Evolutionary conservation across 1,140 invertebrate genomes (phyloP).

Genomic region (Armadillidium nasatum): DNA sequence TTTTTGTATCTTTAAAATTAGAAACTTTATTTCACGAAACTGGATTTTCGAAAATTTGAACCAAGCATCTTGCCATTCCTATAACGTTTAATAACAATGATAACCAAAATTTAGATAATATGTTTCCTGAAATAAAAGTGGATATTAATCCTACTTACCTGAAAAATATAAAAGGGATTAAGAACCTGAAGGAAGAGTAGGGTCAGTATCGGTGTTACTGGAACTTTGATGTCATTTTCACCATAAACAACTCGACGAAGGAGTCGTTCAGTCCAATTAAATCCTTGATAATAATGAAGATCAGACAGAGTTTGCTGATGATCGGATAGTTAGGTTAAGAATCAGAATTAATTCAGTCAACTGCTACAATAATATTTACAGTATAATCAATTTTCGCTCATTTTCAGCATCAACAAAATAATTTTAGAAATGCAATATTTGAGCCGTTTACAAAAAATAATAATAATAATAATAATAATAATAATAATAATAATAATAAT

Average conservation of each 20-base stretch:
- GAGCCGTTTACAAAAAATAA: neutral
- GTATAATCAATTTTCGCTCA: no score
- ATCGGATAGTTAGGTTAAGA: neutral
- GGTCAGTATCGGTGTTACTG: constrained; percentile 65
- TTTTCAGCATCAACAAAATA: constrained; percentile 43
- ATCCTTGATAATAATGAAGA: constrained; percentile 32
- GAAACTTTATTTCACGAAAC: no score
- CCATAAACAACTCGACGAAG: constrained; percentile 65
- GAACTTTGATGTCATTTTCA: constrained; percentile 68
- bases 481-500: no score
- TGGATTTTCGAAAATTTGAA: no score
- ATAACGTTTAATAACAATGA: no score
- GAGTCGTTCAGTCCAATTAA: constrained; percentile 36
- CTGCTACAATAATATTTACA: neutral
- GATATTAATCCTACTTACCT: constrained; percentile 56
- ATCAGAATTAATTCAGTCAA: constrained; percentile 27
- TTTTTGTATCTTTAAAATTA: no score
- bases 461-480: no score
- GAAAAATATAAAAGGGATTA: constrained; percentile 90
- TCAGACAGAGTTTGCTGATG: constrained; percentile 34
- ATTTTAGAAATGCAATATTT: constrained; percentile 52
- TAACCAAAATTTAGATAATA: no score
- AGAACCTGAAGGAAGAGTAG: constrained; percentile 72
- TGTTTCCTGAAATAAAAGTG: no score
- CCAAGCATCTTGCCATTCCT: no score